Base-by-base conservation (phyloP, 30 jellyfish, hydroid and myxozoan species). In the Morbakka virulenta region DNA sequence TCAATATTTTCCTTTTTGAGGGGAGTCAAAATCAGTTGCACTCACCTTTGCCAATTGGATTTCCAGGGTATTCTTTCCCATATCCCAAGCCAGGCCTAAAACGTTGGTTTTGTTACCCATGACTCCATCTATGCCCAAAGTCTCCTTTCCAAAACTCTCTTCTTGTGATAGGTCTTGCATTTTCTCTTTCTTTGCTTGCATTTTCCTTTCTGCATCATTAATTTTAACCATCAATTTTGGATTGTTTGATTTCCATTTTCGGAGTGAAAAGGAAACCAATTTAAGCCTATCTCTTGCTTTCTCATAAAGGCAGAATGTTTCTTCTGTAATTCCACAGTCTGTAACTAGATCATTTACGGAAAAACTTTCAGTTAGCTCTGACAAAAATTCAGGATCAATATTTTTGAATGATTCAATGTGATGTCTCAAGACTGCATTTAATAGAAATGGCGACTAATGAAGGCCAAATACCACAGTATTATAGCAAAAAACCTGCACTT, bases 241-340 rank as follows among this genome's bases (percentile, higher is more conserved):
- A 31, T 61, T 53, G 29, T 76, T 76, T 14, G 77, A 34, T 21
- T 76, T 76, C 87, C 77, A 52, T 35, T 76, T 76, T 62, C 87
- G 62, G 35, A 62, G 51, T 23, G 23, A 22, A 35, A 61, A 76
- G 23, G 78, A 77, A 22, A 52, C 69, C 23, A 57, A 27, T 30
- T 28, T 41, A 74, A 74, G 52, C 61, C 85, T 74, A 32, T 74
- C 85, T 35, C 34, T 74, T 9, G 85, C 85, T 52, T 51, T 31
- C 41, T 34, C 28, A 61, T 1, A 76, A 28, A 53, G 77, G 32
- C 25, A 14, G 17, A 11, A 27, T 26, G 78, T 78, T 48, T 33
- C 78, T 11, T 57, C 36, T 61, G 21, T 20, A 26, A 29, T 62
- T 2, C 35, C 28, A 25, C 12, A 21, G 21, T 69, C 35, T n/a